phyloP scores from a whole-genome alignment of 2,797 vertebrate genomes.

The Bovichtus variegatus region DNA sequence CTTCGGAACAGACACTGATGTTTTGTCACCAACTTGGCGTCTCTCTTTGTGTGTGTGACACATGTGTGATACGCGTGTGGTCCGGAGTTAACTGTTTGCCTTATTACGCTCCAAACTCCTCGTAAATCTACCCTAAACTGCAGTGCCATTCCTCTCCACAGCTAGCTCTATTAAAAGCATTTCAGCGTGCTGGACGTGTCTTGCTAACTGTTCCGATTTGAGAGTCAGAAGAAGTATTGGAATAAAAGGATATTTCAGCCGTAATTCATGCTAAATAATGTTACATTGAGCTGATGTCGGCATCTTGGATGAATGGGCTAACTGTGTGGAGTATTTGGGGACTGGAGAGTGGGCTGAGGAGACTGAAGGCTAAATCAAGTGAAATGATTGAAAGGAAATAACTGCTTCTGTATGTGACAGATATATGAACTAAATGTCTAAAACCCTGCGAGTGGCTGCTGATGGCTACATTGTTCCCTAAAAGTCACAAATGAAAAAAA shows the following conservation, averaged over 20 bases:
- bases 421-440: neutral
- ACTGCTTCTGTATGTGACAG: neutral
- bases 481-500: neutral
- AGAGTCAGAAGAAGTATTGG: neutral
- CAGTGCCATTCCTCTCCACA: constrained; percentile 18
- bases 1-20: constrained; percentile 3
- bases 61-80: constrained; percentile 31
- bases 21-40: constrained; percentile 13
- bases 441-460: neutral
- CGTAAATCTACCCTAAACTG: constrained; percentile 33
- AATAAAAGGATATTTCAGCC: constrained; percentile 15
- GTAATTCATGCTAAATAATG: constrained; percentile 11
- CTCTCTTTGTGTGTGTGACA: constrained; percentile 9
- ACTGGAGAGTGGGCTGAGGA: neutral
- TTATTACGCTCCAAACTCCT: constrained; percentile 17
- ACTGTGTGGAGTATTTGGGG: neutral
- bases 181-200: constrained; percentile 7
- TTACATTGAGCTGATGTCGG: neutral
- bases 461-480: neutral
- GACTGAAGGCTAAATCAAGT: neutral
- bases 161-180: constrained; percentile 39
- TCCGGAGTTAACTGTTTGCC: constrained; percentile 18
- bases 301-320: constrained; percentile 3
- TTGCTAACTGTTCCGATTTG: constrained; percentile 28
- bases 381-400: neutral